Evolutionary conservation across 2,888 invertebrate species (phyloP).

Genomic region (Drosophila kokeensis): DNA sequence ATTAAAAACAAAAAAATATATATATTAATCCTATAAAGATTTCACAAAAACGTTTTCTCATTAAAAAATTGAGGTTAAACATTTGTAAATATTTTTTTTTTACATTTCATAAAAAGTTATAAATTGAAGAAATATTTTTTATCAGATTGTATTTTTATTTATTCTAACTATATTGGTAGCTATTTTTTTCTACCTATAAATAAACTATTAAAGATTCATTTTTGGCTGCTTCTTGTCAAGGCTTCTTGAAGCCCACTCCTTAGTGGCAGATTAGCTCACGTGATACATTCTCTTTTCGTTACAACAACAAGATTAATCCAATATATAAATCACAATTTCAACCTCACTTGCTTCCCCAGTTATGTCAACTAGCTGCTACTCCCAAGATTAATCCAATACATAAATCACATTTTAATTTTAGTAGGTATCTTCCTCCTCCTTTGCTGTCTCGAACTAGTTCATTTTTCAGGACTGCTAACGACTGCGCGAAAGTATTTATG

Average conservation of each 20-base stretch:
- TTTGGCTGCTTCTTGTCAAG: not conserved
- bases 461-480: slow-evolving; percentile 30
- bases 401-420: slow-evolving; percentile 6
- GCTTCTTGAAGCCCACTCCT: not conserved
- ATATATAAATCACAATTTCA: not conserved
- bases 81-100: not conserved
- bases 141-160: not conserved
- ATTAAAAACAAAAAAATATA: not conserved
- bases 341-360: not conserved
- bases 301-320: not conserved
- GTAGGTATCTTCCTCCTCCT: slow-evolving; percentile 2
- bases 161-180: not conserved
- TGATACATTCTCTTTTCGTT: not conserved
- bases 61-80: not conserved
- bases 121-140: not conserved
- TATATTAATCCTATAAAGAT: rapidly evolving
- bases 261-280: not conserved
- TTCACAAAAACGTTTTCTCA: rapidly evolving
- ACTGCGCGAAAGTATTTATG: slow-evolving; percentile 46
- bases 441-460: slow-evolving; percentile 13
- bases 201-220: not conserved
- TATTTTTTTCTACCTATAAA: not conserved
- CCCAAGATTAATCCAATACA: not conserved
- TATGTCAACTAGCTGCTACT: not conserved
- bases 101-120: too few relatives aligned